These are phyloP conservation scores for Athetis lepigone DNA, from an alignment of 2,888 invertebrate genomes.

Conservation along the genomic window DNA sequence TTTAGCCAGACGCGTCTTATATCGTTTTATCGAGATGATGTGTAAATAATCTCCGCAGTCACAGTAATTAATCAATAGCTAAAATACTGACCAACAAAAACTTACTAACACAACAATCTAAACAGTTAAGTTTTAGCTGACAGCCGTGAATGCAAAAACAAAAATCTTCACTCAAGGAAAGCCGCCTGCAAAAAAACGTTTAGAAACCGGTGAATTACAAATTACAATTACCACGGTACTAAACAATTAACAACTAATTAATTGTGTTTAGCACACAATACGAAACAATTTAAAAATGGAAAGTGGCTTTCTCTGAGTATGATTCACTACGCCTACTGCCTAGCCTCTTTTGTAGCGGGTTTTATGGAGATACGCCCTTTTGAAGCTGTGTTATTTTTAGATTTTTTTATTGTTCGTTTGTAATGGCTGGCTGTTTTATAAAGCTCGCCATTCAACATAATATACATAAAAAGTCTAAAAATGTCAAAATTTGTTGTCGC, in stretches of 20 bases:
- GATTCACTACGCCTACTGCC: conserved; percentile 55
- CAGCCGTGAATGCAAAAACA: not conserved
- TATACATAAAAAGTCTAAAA: too few species aligned
- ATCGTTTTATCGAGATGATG: too few species aligned
- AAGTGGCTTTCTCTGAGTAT: conserved; percentile 60
- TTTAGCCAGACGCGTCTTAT: too few species aligned
- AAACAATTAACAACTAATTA: conserved; percentile 58
- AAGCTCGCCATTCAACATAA: too few species aligned
- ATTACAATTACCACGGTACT: conserved; percentile 28
- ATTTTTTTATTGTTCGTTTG: conserved; percentile 21
- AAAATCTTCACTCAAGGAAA: conserved; percentile 2
- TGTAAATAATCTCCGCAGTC: too few species aligned
- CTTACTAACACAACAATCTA: not conserved
- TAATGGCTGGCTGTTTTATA: not conserved
- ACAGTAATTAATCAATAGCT: too few species aligned
- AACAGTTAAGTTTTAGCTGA: not conserved
- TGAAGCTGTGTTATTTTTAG: too few species aligned
- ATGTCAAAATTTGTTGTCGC: too few species aligned
- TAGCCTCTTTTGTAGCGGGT: conserved; percentile 33
- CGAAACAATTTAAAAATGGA: conserved; percentile 57
- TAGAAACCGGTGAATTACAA: conserved; percentile 44
- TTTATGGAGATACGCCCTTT: conserved; percentile 46
- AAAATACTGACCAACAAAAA: not conserved
- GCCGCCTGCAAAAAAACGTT: conserved; percentile 9
- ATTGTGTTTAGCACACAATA: conserved; percentile 58